phyloP scores from a whole-genome alignment of 2,888 invertebrate genomes.

The Tetranychus truncatus region DNA sequence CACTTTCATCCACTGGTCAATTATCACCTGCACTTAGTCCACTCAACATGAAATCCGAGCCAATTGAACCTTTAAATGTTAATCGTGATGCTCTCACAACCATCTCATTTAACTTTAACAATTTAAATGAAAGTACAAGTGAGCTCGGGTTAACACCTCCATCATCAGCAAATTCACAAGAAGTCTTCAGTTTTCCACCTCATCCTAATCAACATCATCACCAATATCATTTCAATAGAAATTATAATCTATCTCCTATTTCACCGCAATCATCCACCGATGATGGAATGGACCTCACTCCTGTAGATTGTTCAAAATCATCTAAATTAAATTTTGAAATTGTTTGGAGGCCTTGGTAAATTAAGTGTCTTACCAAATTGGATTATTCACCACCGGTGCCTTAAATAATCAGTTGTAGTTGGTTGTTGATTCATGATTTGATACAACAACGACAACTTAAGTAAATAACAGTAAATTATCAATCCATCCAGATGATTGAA shows the following conservation, averaged over 20 bases:
- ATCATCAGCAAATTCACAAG: background rate
- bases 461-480: no score
- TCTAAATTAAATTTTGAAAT: background rate
- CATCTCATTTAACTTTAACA: background rate
- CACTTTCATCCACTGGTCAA: conserved; percentile 4
- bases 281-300: background rate
- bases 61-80: background rate
- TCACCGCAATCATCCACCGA: background rate
- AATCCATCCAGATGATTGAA: background rate
- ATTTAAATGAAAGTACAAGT: background rate
- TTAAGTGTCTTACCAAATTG: background rate
- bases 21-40: background rate
- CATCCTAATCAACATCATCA: background rate
- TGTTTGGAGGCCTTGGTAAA: conserved; percentile 7
- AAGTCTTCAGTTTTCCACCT: conserved; percentile 1
- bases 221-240: background rate
- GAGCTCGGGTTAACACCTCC: background rate
- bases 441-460: no score
- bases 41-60: background rate
- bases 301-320: conserved; percentile 8
- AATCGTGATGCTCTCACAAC: background rate
- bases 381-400: background rate
- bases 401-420: background rate
- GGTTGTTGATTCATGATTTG: no score
- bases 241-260: background rate